Conservation (phyloP, 1,140 invertebrate species). For the Paraescarpia echinospica region DNA sequence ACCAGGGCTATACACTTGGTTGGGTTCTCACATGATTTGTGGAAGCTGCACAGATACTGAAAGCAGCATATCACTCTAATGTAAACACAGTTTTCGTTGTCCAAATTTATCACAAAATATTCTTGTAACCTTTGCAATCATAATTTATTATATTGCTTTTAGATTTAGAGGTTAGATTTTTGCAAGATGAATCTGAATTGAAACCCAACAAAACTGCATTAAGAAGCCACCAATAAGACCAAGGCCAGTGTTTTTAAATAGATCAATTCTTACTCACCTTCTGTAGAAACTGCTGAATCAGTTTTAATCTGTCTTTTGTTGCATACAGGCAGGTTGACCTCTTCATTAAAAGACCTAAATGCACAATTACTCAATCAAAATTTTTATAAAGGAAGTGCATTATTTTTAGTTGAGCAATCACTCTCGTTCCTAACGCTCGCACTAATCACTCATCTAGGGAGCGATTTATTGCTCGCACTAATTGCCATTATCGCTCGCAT, state of each 20-base stretch:
- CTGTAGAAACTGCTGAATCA: constrained; percentile 38
- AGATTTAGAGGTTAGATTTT: no score
- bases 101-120: neutral
- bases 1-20: constrained; percentile 46
- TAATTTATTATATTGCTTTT: no score
- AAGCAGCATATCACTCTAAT: constrained; percentile 22
- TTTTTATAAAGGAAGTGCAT: no score
- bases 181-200: no score
- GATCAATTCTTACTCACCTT: constrained; percentile 24
- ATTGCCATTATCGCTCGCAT: no score
- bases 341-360: constrained; percentile 51
- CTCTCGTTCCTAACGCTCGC: no score
- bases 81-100: neutral
- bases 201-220: no score
- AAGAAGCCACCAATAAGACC: neutral
- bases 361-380: neutral
- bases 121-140: neutral
- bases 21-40: constrained; percentile 42
- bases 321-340: constrained; percentile 56
- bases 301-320: constrained; percentile 55
- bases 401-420: no score
- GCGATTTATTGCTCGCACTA: no score
- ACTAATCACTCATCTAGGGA: no score
- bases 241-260: neutral
- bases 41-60: constrained; percentile 47